A percentile compares a stretch with the other conserved stretches of the same genome.
Evolutionary conservation across 2,113 vertebrate species (phyloP).

Genomic region (Mixornis gularis): DNA sequence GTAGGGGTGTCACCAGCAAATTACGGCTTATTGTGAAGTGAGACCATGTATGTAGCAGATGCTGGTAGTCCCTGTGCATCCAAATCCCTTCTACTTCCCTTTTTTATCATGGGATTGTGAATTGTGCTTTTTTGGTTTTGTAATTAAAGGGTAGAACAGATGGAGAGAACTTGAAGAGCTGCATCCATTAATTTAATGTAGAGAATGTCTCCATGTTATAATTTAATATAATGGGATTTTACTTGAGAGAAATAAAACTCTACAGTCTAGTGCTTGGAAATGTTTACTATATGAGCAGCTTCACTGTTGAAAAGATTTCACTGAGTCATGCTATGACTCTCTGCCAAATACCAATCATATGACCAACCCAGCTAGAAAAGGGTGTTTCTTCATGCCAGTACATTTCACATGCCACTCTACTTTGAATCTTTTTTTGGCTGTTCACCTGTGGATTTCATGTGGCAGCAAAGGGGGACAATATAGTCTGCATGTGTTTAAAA

Average conservation of each 20-base stretch:
- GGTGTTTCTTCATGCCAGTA: constrained; percentile 27
- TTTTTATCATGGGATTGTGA: background rate
- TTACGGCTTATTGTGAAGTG: background rate
- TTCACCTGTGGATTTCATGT: constrained; percentile 2
- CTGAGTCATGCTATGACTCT: constrained; percentile 19
- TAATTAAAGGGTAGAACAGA: constrained; percentile 26
- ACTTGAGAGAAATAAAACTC: constrained; percentile 18
- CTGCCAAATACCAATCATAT: constrained; percentile 35
- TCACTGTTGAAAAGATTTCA: constrained; percentile 30
- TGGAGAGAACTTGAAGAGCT: background rate
- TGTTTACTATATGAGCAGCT: constrained; percentile 18
- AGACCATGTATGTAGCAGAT: background rate
- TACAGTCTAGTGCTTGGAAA: constrained; percentile 4
- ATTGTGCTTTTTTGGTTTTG: background rate
- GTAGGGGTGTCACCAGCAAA: background rate
- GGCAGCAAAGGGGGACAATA: background rate
- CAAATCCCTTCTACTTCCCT: background rate
- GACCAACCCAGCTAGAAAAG: constrained; percentile 10
- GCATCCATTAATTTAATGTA: background rate
- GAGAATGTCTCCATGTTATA: background rate
- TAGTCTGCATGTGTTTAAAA: background rate
- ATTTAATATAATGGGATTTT: constrained; percentile 25
- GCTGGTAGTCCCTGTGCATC: background rate
- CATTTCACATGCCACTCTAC: constrained; percentile 18
- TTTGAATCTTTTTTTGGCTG: background rate